These are phyloP conservation scores for Morinoia aosen DNA, from an alignment of 2,888 invertebrate genomes.

Conservation along the genomic window DNA sequence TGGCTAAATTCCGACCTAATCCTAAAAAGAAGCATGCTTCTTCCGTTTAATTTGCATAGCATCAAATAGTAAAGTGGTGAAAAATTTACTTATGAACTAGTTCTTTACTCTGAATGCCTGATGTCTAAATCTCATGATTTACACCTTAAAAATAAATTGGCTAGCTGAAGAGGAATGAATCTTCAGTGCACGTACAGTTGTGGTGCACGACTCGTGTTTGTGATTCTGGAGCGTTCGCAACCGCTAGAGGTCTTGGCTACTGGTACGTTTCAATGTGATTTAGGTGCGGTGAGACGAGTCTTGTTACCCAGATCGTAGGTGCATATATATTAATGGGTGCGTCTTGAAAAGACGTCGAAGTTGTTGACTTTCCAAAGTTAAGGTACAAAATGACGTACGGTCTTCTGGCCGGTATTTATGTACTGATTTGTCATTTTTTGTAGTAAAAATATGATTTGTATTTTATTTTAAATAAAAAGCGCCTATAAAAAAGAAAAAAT, in stretches of 20 bases:
- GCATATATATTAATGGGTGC: constrained; percentile 2
- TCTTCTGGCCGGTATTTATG: neutral
- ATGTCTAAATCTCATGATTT: neutral
- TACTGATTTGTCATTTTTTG: constrained; percentile 22
- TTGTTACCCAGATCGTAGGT: neutral
- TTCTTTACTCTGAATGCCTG: neutral
- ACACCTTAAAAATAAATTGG: neutral
- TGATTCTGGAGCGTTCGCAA: neutral
- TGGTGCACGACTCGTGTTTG: neutral
- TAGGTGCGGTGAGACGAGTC: neutral
- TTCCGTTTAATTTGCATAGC: neutral
- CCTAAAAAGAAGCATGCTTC: neutral
- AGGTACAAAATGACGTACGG: constrained; percentile 30
- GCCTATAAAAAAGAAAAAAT: neutral
- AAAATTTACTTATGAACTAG: neutral
- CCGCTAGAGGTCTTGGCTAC: neutral
- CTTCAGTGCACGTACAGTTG: neutral
- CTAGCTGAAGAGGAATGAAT: neutral
- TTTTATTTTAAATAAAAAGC: constrained; percentile 34
- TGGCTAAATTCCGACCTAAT: neutral
- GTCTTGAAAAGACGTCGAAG: neutral
- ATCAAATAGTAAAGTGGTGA: neutral
- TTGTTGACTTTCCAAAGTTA: neutral
- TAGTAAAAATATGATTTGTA: constrained; percentile 26
- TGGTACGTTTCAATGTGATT: neutral